These are phyloP conservation scores for Drosophila anomelani DNA, from an alignment of 2,888 invertebrate species.

Conservation along the genomic window DNA sequence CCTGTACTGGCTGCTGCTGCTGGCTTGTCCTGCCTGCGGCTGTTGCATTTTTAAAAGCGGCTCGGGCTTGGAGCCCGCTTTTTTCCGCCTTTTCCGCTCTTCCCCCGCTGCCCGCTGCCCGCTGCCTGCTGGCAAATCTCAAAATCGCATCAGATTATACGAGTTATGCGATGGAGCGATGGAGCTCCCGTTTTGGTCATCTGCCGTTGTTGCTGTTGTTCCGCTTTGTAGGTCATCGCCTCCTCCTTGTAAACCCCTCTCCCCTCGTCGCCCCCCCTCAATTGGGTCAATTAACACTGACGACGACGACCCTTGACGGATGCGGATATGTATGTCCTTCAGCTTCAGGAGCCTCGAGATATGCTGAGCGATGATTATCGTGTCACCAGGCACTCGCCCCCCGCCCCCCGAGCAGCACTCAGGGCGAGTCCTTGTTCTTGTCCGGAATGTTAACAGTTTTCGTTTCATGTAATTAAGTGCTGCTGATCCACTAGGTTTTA, in stretches of 20 bases:
- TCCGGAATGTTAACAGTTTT: slow-evolving; percentile 75
- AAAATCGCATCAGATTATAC: slow-evolving; percentile 78
- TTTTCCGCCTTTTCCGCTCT: background rate
- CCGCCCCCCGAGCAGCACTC: slow-evolving; percentile 61
- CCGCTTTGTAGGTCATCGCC: slow-evolving; percentile 44
- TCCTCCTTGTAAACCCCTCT: slow-evolving; percentile 9
- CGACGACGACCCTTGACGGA: slow-evolving; percentile 41
- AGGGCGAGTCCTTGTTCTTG: slow-evolving; percentile 10
- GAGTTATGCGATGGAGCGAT: slow-evolving; percentile 32
- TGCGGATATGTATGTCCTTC: slow-evolving; percentile 36
- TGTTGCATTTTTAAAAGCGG: slow-evolving; percentile 55
- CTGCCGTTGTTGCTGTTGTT: slow-evolving; percentile 10
- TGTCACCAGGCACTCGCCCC: slow-evolving; percentile 58
- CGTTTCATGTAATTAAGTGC: slow-evolving; percentile 80
- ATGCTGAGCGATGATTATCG: slow-evolving; percentile 67
- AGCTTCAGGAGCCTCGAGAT: slow-evolving; percentile 26
- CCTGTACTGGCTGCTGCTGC: slow-evolving; percentile 17
- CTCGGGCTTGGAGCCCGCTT: slow-evolving; percentile 2
- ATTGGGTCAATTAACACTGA: slow-evolving; percentile 56
- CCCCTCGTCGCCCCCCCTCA: slow-evolving; percentile 1
- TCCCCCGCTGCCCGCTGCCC: slow-evolving; percentile 1
- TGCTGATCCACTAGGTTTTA: slow-evolving; percentile 79
- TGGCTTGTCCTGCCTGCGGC: slow-evolving; percentile 5
- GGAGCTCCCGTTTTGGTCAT: slow-evolving; percentile 36
- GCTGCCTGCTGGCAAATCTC: slow-evolving; percentile 60